phyloP scores from a whole-genome alignment of 2,113 vertebrate genomes.

The Elephantulus edwardii region DNA sequence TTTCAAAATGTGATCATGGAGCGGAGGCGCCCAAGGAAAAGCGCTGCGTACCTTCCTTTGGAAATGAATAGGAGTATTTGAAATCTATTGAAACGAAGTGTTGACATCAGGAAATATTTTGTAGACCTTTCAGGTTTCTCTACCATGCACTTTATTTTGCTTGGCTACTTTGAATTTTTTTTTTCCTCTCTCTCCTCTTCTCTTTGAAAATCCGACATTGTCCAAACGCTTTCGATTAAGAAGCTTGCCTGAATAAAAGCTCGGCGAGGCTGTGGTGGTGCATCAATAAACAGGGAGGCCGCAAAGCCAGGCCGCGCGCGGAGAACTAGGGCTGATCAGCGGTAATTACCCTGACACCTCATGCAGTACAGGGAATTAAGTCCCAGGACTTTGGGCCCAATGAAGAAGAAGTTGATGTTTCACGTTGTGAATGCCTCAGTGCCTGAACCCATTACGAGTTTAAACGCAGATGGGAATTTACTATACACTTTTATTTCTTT shows the following conservation, averaged over 20 bases:
- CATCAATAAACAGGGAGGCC: conserved; percentile 80
- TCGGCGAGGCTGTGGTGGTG: conserved; percentile 65
- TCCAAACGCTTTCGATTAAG: conserved; percentile 82
- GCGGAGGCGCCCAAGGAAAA: conserved; percentile 69
- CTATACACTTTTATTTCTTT: conserved; percentile 36
- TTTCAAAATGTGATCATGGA: conserved; percentile 64
- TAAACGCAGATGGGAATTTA: conserved; percentile 79
- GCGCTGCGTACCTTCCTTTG: conserved; percentile 69
- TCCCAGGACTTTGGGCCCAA: conserved; percentile 84
- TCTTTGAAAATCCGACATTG: conserved; percentile 84
- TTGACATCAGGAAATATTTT: conserved; percentile 83
- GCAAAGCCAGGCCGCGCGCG: conserved; percentile 70
- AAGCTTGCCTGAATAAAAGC: conserved; percentile 79
- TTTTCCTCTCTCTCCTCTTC: conserved; percentile 55
- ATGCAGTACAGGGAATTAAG: conserved; percentile 85
- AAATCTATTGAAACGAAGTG: conserved; percentile 79
- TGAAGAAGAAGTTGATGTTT: conserved; percentile 83
- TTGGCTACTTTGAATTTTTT: conserved; percentile 83
- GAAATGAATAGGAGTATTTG: conserved; percentile 73
- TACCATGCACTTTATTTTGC: conserved; percentile 80
- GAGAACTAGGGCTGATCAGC: conserved; percentile 84
- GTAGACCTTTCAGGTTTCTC: conserved; percentile 78
- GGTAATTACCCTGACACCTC: conserved; percentile 85
- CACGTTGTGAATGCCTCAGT: conserved; percentile 83
- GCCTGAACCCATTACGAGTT: conserved; percentile 84